These are phyloP conservation scores for Coelogynopora nodosa DNA, from an alignment of 2,888 invertebrate genomes.

Conservation along the genomic window DNA sequence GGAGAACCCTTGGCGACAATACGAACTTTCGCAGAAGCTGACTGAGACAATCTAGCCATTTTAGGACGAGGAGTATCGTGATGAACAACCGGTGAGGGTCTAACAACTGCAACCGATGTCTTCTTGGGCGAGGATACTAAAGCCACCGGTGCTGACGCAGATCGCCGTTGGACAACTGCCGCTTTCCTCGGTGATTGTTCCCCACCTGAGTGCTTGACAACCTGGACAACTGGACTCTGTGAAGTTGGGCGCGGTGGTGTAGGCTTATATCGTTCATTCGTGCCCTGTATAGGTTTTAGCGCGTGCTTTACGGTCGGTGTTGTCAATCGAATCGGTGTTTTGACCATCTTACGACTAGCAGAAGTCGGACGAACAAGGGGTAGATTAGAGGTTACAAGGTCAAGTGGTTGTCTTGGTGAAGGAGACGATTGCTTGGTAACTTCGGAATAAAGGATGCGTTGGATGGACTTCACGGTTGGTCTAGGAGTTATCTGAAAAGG, in stretches of 20 bases:
- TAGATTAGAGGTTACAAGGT: neutral
- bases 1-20: too few species aligned
- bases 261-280: neutral
- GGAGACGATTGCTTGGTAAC: neutral
- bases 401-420: neutral
- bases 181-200: neutral
- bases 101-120: neutral
- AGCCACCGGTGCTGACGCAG: neutral
- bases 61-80: conserved; percentile 10
- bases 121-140: neutral
- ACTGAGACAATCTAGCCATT: neutral
- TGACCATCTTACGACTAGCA: neutral
- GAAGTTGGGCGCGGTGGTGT: neutral
- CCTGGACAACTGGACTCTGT: neutral
- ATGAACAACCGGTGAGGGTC: neutral
- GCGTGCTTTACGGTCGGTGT: neutral
- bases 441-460: neutral
- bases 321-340: neutral
- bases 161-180: neutral
- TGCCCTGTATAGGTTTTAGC: neutral
- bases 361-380: neutral
- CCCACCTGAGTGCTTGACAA: neutral
- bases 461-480: neutral
- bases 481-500: neutral
- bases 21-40: neutral